Percentiles rank a stretch among this genome's conserved stretches.
Conservation (phyloP, 30 jellyfish, hydroid and myxozoan species). For the Hydra vulgaris region DNA sequence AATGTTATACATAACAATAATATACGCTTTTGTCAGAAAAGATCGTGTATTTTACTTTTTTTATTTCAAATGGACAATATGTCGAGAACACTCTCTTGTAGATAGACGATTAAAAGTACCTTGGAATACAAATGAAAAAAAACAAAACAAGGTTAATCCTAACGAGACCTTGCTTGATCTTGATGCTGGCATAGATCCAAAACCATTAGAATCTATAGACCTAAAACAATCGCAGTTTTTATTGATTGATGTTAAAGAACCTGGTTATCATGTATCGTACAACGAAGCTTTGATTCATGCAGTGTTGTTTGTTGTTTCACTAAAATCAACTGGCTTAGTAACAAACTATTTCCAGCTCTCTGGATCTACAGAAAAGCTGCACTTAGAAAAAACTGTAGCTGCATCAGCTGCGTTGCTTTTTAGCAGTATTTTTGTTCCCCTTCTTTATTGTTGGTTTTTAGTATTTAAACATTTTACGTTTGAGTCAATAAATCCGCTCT, state of each 20-base stretch:
- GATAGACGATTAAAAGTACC: not conserved
- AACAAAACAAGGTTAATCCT: not conserved
- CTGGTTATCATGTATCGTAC: not conserved
- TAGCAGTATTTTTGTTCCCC: constrained; percentile 1
- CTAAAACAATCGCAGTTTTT: not conserved
- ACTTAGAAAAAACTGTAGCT: not conserved
- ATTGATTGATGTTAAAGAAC: not conserved
- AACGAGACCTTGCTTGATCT: constrained; percentile 27
- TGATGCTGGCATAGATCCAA: not conserved
- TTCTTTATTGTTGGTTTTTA: constrained; percentile 18
- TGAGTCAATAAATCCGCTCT: not conserved
- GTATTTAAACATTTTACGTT: not conserved
- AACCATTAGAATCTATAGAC: not conserved
- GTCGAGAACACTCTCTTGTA: constrained; percentile 1
- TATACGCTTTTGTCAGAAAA: constrained; percentile 10
- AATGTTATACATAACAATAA: constrained; percentile 2
- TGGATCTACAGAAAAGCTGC: not conserved
- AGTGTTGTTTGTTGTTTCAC: constrained; percentile 7
- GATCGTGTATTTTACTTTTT: constrained; percentile 10
- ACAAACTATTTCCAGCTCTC: constrained; percentile 16
- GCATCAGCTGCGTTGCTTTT: constrained; percentile 4
- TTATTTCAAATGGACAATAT: constrained; percentile 16
- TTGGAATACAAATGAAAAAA: not conserved
- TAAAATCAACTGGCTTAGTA: constrained; percentile 14
- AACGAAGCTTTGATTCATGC: constrained; percentile 17